phyloP scores from a whole-genome alignment of 2,113 vertebrate genomes.

The Copsychus sechellarum region DNA sequence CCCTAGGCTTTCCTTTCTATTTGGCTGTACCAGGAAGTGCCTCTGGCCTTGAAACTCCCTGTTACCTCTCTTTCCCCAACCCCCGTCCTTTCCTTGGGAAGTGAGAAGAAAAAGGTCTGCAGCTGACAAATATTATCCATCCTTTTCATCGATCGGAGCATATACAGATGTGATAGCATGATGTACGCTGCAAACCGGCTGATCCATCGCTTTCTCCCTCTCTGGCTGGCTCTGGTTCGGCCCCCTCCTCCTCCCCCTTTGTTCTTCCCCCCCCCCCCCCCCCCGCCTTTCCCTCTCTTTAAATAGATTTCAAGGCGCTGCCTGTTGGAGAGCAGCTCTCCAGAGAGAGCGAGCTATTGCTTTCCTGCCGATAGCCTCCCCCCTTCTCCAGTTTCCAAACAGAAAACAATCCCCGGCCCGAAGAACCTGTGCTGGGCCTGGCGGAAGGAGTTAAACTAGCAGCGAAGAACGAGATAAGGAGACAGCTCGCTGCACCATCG shows the following conservation, averaged over 20 bases:
- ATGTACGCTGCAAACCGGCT: slow-evolving; percentile 73
- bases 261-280: slow-evolving; percentile 8
- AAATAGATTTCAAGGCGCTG: slow-evolving; percentile 82
- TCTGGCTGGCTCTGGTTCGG: slow-evolving; percentile 39
- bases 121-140: slow-evolving; percentile 80
- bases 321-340: slow-evolving; percentile 80
- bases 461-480: not conserved
- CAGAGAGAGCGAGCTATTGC: slow-evolving; percentile 65
- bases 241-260: slow-evolving; percentile 29
- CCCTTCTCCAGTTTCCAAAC: slow-evolving; percentile 67
- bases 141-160: slow-evolving; percentile 78
- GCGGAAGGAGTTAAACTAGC: slow-evolving; percentile 37
- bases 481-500: not conserved
- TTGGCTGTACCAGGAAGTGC: slow-evolving; percentile 54
- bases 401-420: slow-evolving; percentile 54
- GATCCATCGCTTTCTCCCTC: slow-evolving; percentile 71
- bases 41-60: slow-evolving; percentile 72
- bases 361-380: slow-evolving; percentile 70
- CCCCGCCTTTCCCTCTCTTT: slow-evolving; percentile 74
- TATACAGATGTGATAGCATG: slow-evolving; percentile 81
- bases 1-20: slow-evolving; percentile 35
- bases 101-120: slow-evolving; percentile 74
- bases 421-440: slow-evolving; percentile 52
- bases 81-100: slow-evolving; percentile 45
- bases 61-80: not conserved